Percentiles rank a stretch among this genome's conserved stretches.
These are phyloP conservation scores for Andrena flavipes DNA, from an alignment of 2,888 invertebrate genomes.

Conservation along the genomic window DNA sequence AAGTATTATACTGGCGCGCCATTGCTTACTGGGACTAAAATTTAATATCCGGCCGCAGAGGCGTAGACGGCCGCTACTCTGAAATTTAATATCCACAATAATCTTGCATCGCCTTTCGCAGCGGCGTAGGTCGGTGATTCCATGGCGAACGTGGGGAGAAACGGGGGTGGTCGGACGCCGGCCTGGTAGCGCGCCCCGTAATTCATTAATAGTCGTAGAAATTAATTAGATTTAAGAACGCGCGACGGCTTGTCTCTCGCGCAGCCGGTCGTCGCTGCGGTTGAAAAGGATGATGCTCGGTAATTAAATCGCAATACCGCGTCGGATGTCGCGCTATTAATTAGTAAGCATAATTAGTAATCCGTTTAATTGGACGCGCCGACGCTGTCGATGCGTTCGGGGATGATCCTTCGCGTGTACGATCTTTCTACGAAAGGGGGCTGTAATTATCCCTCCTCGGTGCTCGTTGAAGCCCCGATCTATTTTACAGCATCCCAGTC, in stretches of 20 bases:
- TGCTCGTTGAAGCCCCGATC: conserved; percentile 1
- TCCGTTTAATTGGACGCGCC: conserved; percentile 57
- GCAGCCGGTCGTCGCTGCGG: conserved; percentile 2
- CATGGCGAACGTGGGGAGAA: not conserved
- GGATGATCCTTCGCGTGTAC: conserved; percentile 22
- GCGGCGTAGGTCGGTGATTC: conserved; percentile 45
- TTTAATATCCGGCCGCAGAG: conserved; percentile 77
- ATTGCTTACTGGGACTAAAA: conserved; percentile 77
- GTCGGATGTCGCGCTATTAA: conserved; percentile 41
- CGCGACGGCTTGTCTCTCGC: conserved; percentile 26
- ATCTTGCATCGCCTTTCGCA: conserved; percentile 63
- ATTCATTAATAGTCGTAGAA: conserved; percentile 68
- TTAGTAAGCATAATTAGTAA: conserved; percentile 63
- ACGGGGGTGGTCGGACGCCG: conserved; percentile 37
- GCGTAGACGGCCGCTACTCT: conserved; percentile 67
- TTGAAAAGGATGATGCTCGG: conserved; percentile 51
- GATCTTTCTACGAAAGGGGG: conserved; percentile 22
- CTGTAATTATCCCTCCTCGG: conserved; percentile 31
- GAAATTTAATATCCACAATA: conserved; percentile 80
- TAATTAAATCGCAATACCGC: conserved; percentile 59
- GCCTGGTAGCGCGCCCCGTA: conserved; percentile 40
- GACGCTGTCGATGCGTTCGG: conserved; percentile 44
- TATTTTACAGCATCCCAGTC: conserved; percentile 34
- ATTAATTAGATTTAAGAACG: conserved; percentile 70
- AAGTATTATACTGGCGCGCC: conserved; percentile 68